Base-by-base conservation (phyloP, 2,888 invertebrate genomes). In the Melipona beecheii region DNA sequence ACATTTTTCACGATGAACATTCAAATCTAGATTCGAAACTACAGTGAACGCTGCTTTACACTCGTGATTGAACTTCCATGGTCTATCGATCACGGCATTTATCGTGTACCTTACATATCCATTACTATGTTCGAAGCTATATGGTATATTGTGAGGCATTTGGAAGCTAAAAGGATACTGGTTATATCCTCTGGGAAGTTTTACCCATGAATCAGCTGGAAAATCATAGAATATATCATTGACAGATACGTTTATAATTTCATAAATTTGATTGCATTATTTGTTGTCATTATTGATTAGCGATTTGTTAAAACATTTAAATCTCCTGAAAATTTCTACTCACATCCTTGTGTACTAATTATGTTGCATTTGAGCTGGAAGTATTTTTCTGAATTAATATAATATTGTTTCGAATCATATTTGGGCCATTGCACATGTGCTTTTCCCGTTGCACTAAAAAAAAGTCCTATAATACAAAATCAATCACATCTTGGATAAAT, bases 31-130 rank as follows among this genome's bases (percentile, higher is more conserved):
- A 13, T 60, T 4, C 2, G 86, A 58, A 43, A 87, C 17, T 0
- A 89, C 87, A 3, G 87, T 87, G n/a, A 89, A 89, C 5, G 89
- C 96, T 94, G 96, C 96, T 94, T 97, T 97, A 72, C 96, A 96
- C 87, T 97, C 97, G 90, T 97, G 97, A 94, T 98, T 97, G 92
- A 97, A 97, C 91, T 97, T 97, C 96, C 97, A 97, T 2, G 98
- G 97, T 52, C 97, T 95, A 90, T 98, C 97, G 17, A 98, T 95
- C 0, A 96, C 96, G 0, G 97, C 97, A 93, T 97, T 97, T 36
- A 97, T 95, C 13, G 96, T 96, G 92, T 98, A 98, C 19, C 97
- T 95, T n/a, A 98, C 96, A 91, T 96, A 96, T 0, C 98, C 97
- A 92, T 94, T 94, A 88, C 96, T 94, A 90, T 95, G 93, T 89